These are phyloP conservation scores for Aldrovandia affinis DNA, from an alignment of 2,797 vertebrate species.

Conservation along the genomic window DNA sequence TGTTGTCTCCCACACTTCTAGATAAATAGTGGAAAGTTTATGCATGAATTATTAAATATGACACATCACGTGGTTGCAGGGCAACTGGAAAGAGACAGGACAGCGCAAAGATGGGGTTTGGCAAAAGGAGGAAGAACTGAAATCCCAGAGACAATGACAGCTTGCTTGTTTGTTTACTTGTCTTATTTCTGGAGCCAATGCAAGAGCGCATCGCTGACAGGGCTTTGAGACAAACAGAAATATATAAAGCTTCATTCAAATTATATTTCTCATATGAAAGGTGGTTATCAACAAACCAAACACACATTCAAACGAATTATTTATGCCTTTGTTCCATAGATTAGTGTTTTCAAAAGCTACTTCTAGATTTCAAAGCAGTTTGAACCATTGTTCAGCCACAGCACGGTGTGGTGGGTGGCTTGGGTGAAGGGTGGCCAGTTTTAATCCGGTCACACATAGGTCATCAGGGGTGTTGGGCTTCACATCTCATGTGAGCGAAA, in stretches of 20 bases:
- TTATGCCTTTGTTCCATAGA: not conserved
- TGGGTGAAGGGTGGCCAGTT: constrained; percentile 37
- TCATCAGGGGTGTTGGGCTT: constrained; percentile 57
- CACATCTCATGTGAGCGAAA: constrained; percentile 42
- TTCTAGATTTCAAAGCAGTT: not conserved
- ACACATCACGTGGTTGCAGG: not conserved
- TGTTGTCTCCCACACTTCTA: not conserved
- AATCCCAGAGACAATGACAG: not conserved
- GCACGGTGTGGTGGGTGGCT: not conserved
- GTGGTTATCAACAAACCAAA: not conserved
- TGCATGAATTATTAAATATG: not conserved
- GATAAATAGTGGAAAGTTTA: not conserved
- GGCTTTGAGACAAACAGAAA: not conserved
- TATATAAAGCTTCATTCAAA: not conserved
- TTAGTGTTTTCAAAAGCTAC: not conserved
- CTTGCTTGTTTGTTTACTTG: constrained; percentile 11
- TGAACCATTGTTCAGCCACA: not conserved
- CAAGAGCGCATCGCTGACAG: not conserved
- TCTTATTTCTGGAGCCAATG: not conserved
- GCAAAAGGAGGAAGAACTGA: not conserved
- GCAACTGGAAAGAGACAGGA: not conserved
- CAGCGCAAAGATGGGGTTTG: not conserved
- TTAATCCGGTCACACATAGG: constrained; percentile 35
- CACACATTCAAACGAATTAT: not conserved
- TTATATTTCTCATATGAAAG: too few species aligned